Conservation (phyloP, 2,113 vertebrate species). For the Pelmatolapia mariae region DNA sequence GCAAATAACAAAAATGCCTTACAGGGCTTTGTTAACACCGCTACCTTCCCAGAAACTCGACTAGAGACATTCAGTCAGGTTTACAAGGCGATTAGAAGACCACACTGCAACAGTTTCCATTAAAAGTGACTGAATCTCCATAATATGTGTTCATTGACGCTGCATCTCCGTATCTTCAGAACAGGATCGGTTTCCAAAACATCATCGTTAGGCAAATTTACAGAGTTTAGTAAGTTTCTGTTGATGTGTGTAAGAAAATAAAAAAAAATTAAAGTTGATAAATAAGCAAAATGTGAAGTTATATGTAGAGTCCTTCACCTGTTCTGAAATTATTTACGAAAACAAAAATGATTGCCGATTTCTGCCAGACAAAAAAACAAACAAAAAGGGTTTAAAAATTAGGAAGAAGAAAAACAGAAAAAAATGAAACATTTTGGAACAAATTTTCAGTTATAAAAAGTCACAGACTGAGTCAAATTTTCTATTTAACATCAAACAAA, state of each 20-base stretch:
- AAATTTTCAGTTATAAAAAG: background rate
- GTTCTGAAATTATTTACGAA: background rate
- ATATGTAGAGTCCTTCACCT: background rate
- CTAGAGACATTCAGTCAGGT: background rate
- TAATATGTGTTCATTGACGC: background rate
- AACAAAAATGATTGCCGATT: background rate
- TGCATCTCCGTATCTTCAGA: background rate
- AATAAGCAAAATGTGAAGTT: background rate
- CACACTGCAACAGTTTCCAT: background rate
- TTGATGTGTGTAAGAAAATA: background rate
- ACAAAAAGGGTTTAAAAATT: background rate
- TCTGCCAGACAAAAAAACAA: background rate
- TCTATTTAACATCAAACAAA: background rate
- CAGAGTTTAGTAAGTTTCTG: background rate
- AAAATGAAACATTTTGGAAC: background rate
- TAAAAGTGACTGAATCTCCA: background rate
- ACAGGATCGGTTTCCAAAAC: background rate
- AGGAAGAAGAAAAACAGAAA: background rate
- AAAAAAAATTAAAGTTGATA: background rate
- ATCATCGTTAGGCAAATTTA: background rate
- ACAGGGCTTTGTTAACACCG: constrained; percentile 14
- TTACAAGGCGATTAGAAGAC: background rate
- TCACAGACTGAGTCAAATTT: background rate
- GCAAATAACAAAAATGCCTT: background rate
- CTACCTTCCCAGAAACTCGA: background rate